Base-by-base conservation (phyloP, 2,797 vertebrate genomes). In the Mus minutoides region DNA sequence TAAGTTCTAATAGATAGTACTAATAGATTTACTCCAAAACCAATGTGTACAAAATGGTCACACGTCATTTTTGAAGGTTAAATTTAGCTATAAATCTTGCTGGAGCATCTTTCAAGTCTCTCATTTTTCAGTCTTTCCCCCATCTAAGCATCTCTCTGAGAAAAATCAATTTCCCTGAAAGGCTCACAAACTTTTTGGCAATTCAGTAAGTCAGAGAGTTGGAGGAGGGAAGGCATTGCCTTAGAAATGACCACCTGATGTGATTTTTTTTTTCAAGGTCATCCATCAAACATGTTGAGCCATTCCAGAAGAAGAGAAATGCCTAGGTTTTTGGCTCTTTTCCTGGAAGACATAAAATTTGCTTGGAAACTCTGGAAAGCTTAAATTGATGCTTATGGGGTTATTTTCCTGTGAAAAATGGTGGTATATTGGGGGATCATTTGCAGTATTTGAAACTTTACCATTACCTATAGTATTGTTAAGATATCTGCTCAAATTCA, bases 191-290 rank as follows among this genome's bases (percentile, higher is more conserved):
- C 26, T 21, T 58, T 75, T 21, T 37, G 64, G 34, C 17, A 90
- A 67, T 71, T 85, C 54, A 67, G 60, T 87, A 91, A 83, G 31
- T 77, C 46, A 52, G 9, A 31, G 56, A 93, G 9, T 26, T 67
- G 4, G 54, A 11, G 31, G 9, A 56, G 10, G 3, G 3, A 76
- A n/a, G n/a, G 67, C 4, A 8, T 71, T 17, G 62, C n/a, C 82
- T 93, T 89, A 67, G 24, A 83, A 90, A 79, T 60, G 85, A 19
- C 31, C 58, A 73, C 46, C 54, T 92, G 49, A 69, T 56, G 26
- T 34, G 58, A 76, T 62, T 92, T 92, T 49, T 49, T 43, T 88
- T 92, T 95, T 71, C 73, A 94, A 67, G 34, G 83, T 37, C 37
- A 76, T 84, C 84, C 79, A 37, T 31, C 19, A 88, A 92, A 80